Evolutionary conservation across 2,888 invertebrate genomes (phyloP).

Genomic region (Apodemia zela): DNA sequence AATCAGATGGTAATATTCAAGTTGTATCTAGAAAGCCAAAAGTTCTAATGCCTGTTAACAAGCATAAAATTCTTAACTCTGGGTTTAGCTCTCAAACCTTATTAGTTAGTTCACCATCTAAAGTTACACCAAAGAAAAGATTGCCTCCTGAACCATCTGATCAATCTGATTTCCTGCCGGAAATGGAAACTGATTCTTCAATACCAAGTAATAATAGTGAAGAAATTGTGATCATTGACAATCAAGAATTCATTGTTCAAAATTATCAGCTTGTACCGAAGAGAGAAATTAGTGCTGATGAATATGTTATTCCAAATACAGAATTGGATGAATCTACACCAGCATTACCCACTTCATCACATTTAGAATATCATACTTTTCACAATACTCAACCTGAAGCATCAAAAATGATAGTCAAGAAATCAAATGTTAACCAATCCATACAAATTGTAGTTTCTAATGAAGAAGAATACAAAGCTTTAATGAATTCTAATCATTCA

Average conservation of each 20-base stretch:
- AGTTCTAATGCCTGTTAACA: conserved; percentile 38
- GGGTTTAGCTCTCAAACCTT: conserved; percentile 41
- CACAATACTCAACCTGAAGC: conserved; percentile 41
- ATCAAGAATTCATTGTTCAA: conserved; percentile 79
- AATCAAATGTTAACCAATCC: conserved; percentile 56
- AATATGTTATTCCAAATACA: conserved; percentile 50
- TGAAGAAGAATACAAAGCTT: conserved; percentile 72
- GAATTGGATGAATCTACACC: conserved; percentile 42
- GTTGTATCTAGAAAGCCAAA: conserved; percentile 54
- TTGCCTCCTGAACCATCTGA: conserved; percentile 34
- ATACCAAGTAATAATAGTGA: conserved; percentile 38
- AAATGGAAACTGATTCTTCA: conserved; percentile 33
- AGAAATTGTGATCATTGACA: conserved; percentile 77
- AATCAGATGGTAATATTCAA: conserved; percentile 73
- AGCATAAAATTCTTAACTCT: conserved; percentile 67
- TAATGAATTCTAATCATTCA: conserved; percentile 65
- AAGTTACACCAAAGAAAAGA: conserved; percentile 39
- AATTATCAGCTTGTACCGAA: conserved; percentile 58
- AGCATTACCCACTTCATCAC: conserved; percentile 44
- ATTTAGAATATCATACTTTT: conserved; percentile 48
- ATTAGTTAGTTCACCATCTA: conserved; percentile 32
- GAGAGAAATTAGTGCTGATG: conserved; percentile 40
- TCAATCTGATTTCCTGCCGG: conserved; percentile 45
- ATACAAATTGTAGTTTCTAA: conserved; percentile 74
- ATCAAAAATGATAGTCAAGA: conserved; percentile 49